Conservation (phyloP, 2,113 vertebrate genomes). For the Daboia siamensis region DNA sequence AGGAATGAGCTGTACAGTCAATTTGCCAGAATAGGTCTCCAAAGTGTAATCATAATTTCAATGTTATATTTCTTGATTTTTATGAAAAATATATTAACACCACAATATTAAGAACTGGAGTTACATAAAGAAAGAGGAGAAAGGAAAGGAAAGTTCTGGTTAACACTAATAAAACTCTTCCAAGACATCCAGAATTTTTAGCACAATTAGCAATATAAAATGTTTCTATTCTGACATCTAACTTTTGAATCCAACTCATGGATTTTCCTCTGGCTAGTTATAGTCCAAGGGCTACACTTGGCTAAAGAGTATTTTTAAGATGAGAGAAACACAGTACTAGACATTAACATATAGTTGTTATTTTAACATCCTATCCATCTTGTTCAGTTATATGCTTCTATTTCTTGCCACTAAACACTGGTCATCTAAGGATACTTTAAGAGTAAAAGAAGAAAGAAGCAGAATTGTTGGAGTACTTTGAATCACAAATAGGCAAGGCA, state of each 20-base stretch:
- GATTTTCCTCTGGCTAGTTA: not conserved
- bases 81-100: not conserved
- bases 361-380: not conserved
- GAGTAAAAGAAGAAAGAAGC: conserved; percentile 39
- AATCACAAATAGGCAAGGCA: not conserved
- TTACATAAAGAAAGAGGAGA: not conserved
- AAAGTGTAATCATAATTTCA: not conserved
- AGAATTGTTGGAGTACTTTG: conserved; percentile 14
- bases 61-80: not conserved
- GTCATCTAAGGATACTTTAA: conserved; percentile 31
- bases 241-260: not conserved
- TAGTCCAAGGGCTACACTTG: not conserved
- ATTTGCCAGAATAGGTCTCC: not conserved
- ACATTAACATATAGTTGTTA: not conserved
- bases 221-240: not conserved
- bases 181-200: not conserved
- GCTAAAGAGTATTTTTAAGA: not conserved
- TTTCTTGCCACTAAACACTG: conserved; percentile 9
- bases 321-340: not conserved
- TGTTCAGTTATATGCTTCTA: conserved; percentile 5
- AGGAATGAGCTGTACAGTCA: not conserved
- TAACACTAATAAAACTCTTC: not conserved
- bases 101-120: not conserved
- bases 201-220: not conserved
- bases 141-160: not conserved